Conservation (phyloP, 2,888 invertebrate genomes). For the Hirtodrosophila alboralis region DNA sequence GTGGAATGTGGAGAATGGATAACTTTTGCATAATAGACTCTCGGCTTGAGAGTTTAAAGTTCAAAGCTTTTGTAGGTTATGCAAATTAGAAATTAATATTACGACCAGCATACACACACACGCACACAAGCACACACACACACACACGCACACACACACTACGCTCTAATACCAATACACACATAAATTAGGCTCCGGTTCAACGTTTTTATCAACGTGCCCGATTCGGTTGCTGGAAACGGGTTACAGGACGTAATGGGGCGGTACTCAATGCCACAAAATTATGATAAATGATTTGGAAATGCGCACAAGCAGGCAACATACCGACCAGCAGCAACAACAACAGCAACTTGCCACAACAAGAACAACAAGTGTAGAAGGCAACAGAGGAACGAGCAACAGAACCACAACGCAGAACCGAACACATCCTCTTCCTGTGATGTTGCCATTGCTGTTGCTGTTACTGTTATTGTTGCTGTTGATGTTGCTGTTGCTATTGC, state of each 20-base stretch:
- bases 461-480: slow-evolving; percentile 18
- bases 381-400: slow-evolving; percentile 25
- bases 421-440: slow-evolving; percentile 77
- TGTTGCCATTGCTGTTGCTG: slow-evolving; percentile 28
- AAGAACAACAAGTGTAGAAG: slow-evolving; percentile 22
- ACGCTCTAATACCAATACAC: slow-evolving; percentile 65
- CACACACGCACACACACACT: slow-evolving; percentile 21
- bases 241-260: slow-evolving; percentile 12
- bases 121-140: slow-evolving; percentile 17
- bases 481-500: slow-evolving; percentile 35
- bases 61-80: slow-evolving; percentile 78
- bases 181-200: slow-evolving; percentile 75
- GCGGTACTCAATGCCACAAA: slow-evolving; percentile 72
- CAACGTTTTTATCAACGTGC: slow-evolving; percentile 74
- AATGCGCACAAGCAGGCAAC: slow-evolving; percentile 75
- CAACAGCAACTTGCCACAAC: slow-evolving; percentile 32
- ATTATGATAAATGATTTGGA: slow-evolving; percentile 79
- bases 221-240: slow-evolving; percentile 24
- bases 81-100: slow-evolving; percentile 79
- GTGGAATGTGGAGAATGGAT: slow-evolving; percentile 33
- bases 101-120: slow-evolving; percentile 40
- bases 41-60: slow-evolving; percentile 66
- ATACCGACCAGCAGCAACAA: slow-evolving; percentile 47
- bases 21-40: slow-evolving; percentile 70
- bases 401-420: slow-evolving; percentile 75